Evolutionary conservation across 2,113 vertebrate species (phyloP).

Genomic region (Girardinichthys multiradiatus): DNA sequence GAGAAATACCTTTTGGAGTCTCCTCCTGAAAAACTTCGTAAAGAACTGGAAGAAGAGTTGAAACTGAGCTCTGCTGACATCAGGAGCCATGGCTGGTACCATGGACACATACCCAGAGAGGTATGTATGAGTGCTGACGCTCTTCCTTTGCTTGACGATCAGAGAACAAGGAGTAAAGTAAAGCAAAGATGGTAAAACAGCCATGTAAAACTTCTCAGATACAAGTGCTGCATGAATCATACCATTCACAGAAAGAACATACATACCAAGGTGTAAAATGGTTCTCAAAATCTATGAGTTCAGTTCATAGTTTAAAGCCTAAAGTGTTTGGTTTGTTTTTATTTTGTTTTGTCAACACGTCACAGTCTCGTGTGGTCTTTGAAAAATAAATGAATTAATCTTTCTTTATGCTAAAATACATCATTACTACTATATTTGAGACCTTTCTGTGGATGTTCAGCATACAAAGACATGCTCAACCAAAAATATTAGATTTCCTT

Average conservation of each 20-base stretch:
- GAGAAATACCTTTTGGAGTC: conserved; percentile 98
- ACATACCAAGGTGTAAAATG: too few species aligned
- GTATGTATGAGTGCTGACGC: conserved; percentile 80
- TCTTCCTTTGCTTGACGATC: neutral
- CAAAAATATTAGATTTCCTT: neutral
- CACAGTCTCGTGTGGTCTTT: neutral
- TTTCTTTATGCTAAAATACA: neutral
- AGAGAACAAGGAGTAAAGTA: neutral
- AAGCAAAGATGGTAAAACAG: neutral
- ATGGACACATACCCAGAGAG: conserved; percentile 95
- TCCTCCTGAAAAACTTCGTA: conserved; percentile 93
- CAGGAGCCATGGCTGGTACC: conserved; percentile 98
- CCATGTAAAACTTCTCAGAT: neutral
- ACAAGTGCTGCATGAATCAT: neutral
- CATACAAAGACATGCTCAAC: neutral
- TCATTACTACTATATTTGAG: neutral
- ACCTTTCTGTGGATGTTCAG: neutral
- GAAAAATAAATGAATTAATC: neutral
- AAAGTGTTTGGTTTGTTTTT: neutral
- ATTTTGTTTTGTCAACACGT: too few species aligned
- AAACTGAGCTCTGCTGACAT: conserved; percentile 93
- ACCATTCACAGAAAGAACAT: neutral
- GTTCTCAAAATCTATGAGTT: neutral
- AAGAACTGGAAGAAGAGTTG: conserved; percentile 96
- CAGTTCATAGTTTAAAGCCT: neutral